Evolutionary conservation across 1,140 invertebrate species (phyloP).

Genomic region (Aphelenchoides fujianensis): DNA sequence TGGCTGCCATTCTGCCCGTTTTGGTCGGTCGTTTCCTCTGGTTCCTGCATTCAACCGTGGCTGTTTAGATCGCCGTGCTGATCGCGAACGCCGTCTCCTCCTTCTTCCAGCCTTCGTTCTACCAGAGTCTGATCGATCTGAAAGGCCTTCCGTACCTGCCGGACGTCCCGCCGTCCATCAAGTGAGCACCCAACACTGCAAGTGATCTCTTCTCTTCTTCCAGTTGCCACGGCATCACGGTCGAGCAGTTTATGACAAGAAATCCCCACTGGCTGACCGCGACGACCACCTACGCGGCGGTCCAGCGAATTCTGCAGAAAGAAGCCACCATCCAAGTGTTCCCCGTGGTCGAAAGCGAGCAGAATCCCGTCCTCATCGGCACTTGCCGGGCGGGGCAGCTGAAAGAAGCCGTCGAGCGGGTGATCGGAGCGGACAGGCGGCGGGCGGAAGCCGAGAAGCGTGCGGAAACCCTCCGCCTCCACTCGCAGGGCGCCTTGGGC

Average conservation of each 20-base stretch:
- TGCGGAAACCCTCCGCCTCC: neutral
- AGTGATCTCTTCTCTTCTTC: neutral
- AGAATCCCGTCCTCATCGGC: neutral
- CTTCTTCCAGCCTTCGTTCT: conserved; percentile 1
- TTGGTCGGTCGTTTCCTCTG: neutral
- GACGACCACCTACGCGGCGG: conserved; percentile 3
- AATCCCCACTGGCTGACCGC: neutral
- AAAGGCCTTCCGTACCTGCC: conserved; percentile 8
- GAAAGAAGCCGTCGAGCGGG: neutral
- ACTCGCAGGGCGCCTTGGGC: neutral
- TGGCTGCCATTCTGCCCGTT: neutral
- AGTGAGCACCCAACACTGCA: neutral
- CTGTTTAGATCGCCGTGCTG: conserved; percentile 13
- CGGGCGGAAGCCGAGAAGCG: neutral
- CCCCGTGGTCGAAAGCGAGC: conserved; percentile 1
- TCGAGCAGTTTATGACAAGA: conserved; percentile 15
- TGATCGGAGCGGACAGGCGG: neutral
- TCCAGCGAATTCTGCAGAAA: neutral
- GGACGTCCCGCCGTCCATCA: conserved; percentile 8
- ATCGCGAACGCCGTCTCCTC: neutral
- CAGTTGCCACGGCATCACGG: conserved; percentile 18
- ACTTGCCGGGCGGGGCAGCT: neutral
- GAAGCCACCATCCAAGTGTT: conserved; percentile 8
- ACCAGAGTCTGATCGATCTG: neutral
- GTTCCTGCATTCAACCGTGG: neutral